Evolutionary conservation across 2,797 vertebrate species (phyloP), one percentile per base, ranked within the genome.

Genomic region (Pygocentrus nattereri): DNA sequence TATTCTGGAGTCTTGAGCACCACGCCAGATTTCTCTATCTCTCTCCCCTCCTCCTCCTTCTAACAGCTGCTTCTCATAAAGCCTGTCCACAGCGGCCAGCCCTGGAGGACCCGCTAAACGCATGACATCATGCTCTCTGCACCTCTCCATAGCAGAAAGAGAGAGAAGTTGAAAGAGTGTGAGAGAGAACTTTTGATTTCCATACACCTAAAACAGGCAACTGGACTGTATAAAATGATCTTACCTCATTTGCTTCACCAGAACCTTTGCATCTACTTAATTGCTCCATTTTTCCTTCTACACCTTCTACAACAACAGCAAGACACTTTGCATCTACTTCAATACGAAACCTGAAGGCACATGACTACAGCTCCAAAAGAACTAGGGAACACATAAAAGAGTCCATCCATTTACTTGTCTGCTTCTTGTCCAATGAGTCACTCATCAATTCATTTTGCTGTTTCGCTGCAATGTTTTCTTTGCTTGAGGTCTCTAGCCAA

Each of bases 61-160:
- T 87, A 87, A 92, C 94, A 95, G 94, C 94, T 95, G 94, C 87
- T 93, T 94, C 92, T 90, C 91, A 95, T 95, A 92, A 94, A 93
- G 88, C 87, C 76, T 87, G 89, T 88, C 82, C 88, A 87, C 84
- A 86, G 83, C 72, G 81, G 88, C 88, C 78, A 85, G 83, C 88
- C 88, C 88, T 78, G 85, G 87, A 91, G 85, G 82, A 91, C 90
- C 88, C 87, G 84, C 89, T 81, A 87, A 90, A 84, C 47, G 79
- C 80, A 92, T 94, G 93, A 95, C 94, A 92, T 94, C 94, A 95
- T 80, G 65, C 69, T 75, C 68, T 31, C 76, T 81, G 76, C 74
- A 85, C 74, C 83, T 84, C 82, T 88, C 49, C 56, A 74, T 68
- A 75, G 58, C 70, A 52, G 5, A 84, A 34, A 64, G 54, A 74